Evolutionary conservation across 2,113 vertebrate genomes (phyloP).

Genomic region (Lamprotornis superbus): DNA sequence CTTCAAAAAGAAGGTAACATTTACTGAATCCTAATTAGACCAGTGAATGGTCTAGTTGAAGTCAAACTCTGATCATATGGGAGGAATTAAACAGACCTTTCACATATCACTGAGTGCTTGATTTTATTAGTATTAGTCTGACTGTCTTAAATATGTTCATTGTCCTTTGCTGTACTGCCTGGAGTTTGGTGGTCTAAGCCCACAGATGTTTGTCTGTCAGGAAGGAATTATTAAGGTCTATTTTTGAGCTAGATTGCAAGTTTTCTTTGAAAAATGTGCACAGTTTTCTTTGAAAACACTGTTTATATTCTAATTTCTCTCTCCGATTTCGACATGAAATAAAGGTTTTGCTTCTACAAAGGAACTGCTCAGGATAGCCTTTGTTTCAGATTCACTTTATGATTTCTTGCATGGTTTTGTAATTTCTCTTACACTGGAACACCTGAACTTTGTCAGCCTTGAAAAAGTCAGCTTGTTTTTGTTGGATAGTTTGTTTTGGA

Average conservation of each 20-base stretch:
- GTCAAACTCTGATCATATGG: background rate
- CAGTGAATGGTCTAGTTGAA: slow-evolving; percentile 7
- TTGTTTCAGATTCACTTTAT: background rate
- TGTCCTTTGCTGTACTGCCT: background rate
- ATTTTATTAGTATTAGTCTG: background rate
- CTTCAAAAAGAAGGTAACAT: background rate
- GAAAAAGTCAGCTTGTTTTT: background rate
- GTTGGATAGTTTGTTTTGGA: background rate
- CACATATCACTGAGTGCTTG: background rate
- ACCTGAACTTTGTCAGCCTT: background rate
- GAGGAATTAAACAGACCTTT: slow-evolving; percentile 19
- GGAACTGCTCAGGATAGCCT: background rate
- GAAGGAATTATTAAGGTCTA: background rate
- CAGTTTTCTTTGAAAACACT: background rate
- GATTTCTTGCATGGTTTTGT: background rate
- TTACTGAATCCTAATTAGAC: slow-evolving; percentile 33
- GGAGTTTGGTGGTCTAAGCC: background rate
- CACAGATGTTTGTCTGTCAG: background rate
- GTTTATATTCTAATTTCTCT: background rate
- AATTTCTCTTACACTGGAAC: background rate
- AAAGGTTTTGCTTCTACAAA: background rate
- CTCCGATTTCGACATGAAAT: background rate
- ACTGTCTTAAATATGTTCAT: background rate
- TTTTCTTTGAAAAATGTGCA: background rate
- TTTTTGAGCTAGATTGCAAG: background rate